Percentiles rank a stretch among this genome's conserved stretches.
Conservation (phyloP, 2,113 vertebrate genomes). For the Sialia sialis region DNA sequence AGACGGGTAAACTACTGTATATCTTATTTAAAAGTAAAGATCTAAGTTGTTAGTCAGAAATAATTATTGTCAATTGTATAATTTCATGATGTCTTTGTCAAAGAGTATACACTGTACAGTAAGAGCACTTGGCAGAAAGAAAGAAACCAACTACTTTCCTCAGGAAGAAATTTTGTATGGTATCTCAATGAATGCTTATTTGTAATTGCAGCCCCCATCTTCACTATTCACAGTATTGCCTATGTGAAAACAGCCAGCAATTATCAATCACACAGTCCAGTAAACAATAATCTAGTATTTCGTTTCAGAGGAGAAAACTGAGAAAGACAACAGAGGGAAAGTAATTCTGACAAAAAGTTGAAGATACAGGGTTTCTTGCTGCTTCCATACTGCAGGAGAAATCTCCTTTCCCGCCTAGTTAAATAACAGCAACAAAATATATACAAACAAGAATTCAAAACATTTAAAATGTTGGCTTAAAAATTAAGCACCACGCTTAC, state of each 20-base stretch:
- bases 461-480: background rate
- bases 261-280: fast-evolving
- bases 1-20: background rate
- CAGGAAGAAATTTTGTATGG: background rate
- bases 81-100: background rate
- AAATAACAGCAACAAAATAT: background rate
- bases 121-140: background rate
- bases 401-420: background rate
- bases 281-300: background rate
- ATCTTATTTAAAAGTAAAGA: background rate
- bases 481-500: background rate
- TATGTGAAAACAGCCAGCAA: background rate
- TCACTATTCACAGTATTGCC: background rate
- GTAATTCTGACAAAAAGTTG: background rate
- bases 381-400: background rate
- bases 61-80: background rate
- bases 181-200: background rate
- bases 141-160: background rate
- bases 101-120: background rate
- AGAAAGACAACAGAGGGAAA: background rate
- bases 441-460: fast-evolving
- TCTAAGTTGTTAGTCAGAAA: background rate
- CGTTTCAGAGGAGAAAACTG: background rate
- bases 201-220: background rate
- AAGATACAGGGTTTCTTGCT: background rate